Conservation (phyloP, 2,113 vertebrate species). For the Leptodactylus fuscus region DNA sequence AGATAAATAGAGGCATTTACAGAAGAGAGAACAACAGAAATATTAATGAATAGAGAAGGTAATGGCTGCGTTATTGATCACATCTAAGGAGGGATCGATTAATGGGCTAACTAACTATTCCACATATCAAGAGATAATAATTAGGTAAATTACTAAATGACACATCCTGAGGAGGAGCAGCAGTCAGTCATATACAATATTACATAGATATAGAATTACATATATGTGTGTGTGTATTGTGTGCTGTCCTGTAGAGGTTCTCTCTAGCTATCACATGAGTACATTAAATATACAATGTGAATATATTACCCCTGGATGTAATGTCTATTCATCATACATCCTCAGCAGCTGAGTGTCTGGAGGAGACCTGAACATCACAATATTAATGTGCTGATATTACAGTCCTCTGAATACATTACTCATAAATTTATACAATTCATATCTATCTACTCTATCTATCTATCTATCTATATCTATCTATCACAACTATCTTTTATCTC, state of each 20-base stretch:
- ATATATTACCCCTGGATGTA: not conserved
- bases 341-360: not conserved
- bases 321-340: not conserved
- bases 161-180: conserved; percentile 28
- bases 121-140: conserved; percentile 58
- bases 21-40: conserved; percentile 43
- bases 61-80: conserved; percentile 56
- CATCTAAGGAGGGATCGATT: conserved; percentile 51
- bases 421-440: no score
- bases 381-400: not conserved
- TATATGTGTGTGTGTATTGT: no score
- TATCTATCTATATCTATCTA: no score
- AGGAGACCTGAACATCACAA: not conserved
- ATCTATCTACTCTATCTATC: no score
- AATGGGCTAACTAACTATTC: conserved; percentile 55
- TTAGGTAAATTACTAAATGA: conserved; percentile 35
- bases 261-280: not conserved
- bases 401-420: not conserved
- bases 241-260: no score
- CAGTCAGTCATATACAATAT: not conserved
- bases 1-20: conserved; percentile 44
- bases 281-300: not conserved
- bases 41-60: conserved; percentile 54
- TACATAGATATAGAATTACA: not conserved
- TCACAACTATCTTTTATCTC: no score